Base-by-base conservation (phyloP, 64 coral and sea anemone genomes). In the Cladopsammia gracilis region DNA sequence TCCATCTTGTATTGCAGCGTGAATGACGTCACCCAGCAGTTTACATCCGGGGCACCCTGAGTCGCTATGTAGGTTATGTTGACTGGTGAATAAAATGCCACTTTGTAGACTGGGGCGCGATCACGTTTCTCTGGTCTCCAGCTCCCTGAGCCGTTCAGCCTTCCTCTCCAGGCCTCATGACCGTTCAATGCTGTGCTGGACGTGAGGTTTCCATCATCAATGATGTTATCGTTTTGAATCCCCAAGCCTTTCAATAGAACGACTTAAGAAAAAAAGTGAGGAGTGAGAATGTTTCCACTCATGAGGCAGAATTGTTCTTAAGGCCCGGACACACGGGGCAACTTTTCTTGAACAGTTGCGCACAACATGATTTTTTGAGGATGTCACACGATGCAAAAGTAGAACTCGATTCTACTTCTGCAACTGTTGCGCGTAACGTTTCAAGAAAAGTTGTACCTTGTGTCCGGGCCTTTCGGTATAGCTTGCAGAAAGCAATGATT, bases 11-110 rank as follows among this genome's bases (percentile, higher is more conserved):
- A 64, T 46, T 48, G 5, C 10, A 82, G 3, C 79, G 12, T 48
- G 79, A 82, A 82, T 48, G 79, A 64, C 58, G 59, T 82, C 0
- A 61, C 5, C 79, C 79, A 82, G 42, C 79, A 82, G 58, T 82
- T 58, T 48, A 48, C 26, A 49, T 46, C 56, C 3, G 58, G 79
- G 8, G 79, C 16, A 15, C 79, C 79, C 34, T 82, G 79, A 10
- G 58, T 82, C 18, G 79, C 79, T 47, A 82, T 82, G 59, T 64
- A 82, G 19, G 26, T 82, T 47, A 82, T 64, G 42, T 82, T 82
- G 57, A 64, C 58, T 0, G 79, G 34, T 20, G 43, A 62, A 26
- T 45, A 1, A 6, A 82, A 62, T 24, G 2, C 15, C 13, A 82
- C 58, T 45, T 24, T 58, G 52, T 59, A 64, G 23, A 18, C 25